Evolutionary conservation across 2,113 vertebrate genomes (phyloP).

Genomic region (Caloenas nicobarica): DNA sequence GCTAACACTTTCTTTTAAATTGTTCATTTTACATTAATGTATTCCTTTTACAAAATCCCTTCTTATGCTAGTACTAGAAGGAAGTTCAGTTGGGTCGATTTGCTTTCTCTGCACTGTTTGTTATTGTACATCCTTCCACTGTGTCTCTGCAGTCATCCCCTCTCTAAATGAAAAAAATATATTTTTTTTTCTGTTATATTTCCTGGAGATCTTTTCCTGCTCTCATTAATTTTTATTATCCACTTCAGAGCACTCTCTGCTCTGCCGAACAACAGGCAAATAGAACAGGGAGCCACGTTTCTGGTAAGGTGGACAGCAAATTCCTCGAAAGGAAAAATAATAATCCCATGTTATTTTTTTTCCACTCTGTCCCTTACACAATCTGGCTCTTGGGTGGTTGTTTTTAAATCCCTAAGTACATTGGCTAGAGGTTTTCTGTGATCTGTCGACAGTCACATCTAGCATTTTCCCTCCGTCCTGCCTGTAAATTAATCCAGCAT

Average conservation of each 20-base stretch:
- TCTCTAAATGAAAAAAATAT: background rate
- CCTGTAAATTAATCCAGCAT: background rate
- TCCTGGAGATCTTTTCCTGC: background rate
- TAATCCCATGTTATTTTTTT: background rate
- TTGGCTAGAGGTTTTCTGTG: background rate
- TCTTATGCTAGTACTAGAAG: background rate
- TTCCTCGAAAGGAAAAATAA: conserved; percentile 1
- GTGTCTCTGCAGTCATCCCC: background rate
- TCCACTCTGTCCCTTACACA: background rate
- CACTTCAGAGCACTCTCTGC: background rate
- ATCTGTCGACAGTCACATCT: background rate
- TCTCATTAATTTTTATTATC: conserved; percentile 27
- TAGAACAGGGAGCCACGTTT: background rate
- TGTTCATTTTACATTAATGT: background rate
- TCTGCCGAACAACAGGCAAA: conserved; percentile 10
- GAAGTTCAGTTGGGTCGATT: background rate
- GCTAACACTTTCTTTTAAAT: background rate
- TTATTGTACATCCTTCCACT: background rate
- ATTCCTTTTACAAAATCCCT: conserved; percentile 12
- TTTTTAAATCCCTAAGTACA: background rate
- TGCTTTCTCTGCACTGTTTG: background rate
- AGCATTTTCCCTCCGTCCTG: background rate
- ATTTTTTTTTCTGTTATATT: background rate
- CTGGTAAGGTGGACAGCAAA: background rate
- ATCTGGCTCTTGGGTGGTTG: background rate